Evolutionary conservation across 2,113 vertebrate species (phyloP), one percentile per base, ranked within the genome.

Genomic region (Macrotus californicus): DNA sequence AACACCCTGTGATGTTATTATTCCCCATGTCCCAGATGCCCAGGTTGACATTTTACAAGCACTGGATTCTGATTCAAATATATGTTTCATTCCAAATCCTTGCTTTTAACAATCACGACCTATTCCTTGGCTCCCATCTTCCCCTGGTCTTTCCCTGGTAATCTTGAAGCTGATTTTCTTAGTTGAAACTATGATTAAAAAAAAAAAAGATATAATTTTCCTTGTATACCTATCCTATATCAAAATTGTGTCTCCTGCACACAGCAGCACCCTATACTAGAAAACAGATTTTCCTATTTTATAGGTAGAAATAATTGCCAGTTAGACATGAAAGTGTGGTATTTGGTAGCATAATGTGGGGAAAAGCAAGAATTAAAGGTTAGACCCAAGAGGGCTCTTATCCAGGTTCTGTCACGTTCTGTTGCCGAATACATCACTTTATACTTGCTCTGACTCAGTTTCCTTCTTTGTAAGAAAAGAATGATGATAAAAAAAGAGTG

Each of bases 201-300:
- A 76, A 72, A 24, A 39, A 11, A 13, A 16, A 2, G 14, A 76
- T 5, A 43, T 3, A 11, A 66, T 0, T 72, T 39, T 9, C 21
- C 21, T 87, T 56, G 7, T 56, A 24, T 1, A 67, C 1, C 1
- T 56, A 61, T 0, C 6, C 8, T 64, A 93, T 64, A 90, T 79
- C 52, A 89, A 87, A 79, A 69, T n/a, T 41, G 4, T 82, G 12
- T 77, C 56, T 77, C 66, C 36, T 64, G 14, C 2, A 59, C 24
- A 94, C 39, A 87, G 34, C 4, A 41, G 1, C 48, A 80, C 6
- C 19, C 18, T 59, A 4, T n/a, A 72, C 6, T 15, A 73, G n/a
- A 43, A 91, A 64, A 69, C 18, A 76, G 7, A 91, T 46, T 85
- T 91, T 87, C 79, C 29, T 79, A 91, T 46, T 94, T 95, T 10